Base-by-base conservation (phyloP, 2,113 vertebrate genomes). In the Azemiops feae region DNA sequence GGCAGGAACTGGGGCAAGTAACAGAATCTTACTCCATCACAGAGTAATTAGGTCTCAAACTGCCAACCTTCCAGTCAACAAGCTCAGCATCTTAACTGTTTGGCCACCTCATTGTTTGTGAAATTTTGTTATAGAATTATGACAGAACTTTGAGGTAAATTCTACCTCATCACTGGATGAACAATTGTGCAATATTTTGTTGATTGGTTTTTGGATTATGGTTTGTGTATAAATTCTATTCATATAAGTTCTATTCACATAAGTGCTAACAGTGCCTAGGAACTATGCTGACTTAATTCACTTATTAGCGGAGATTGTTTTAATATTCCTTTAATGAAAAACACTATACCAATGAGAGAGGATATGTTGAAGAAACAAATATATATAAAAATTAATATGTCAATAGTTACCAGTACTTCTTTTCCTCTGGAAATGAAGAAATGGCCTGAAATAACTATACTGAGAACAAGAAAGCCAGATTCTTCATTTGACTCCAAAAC, bases 381-480 rank as follows among this genome's bases (percentile, higher is more conserved):
- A 52, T 88, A 39, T 74, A 92, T 55, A 52, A 43, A 60, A 58
- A 57, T 58, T n/a, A 90, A 58, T 39, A 90, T 85, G 47, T 39
- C 22, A 86, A 58, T 50, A 90, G n/a, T 90, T 90, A 93, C 92
- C 92, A 93, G 8, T 87, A 93, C 92, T 53, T 93, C 89, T 34
- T 93, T 93, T 90, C 55, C 81, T 93, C 47, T 93, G 54, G 92
- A 93, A 90, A 93, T 93, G 81, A 93, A 93, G 55, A 93, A 93
- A 64, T 93, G 92, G 45, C 92, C 92, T 30, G 92, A 93, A 90
- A 93, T 64, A 90, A 93, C 92, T 43, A 93, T 87, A 50, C 89
- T 93, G n/a, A 93, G 92, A 64, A 90, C 55, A 90, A 93, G 89
- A 64, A 87, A 64, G 22, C 92, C 92, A 64, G 92, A 93, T 90